phyloP scores from a whole-genome alignment of 37 sponge, comb jelly and placozoan genomes.

The Mnemiopsis leidyi region DNA sequence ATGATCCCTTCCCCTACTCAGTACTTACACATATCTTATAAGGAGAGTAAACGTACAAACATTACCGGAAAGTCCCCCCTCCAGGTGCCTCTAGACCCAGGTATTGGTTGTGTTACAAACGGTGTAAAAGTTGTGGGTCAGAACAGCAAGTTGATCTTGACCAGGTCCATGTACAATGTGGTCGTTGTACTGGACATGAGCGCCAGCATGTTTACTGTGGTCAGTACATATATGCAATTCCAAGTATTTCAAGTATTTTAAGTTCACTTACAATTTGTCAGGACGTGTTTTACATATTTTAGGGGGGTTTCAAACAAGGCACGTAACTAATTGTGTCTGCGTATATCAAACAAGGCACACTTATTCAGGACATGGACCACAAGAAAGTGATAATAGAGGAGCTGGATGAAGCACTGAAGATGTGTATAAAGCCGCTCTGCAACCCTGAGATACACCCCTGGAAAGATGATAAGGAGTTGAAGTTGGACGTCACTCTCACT shows the following conservation, averaged over 20 bases:
- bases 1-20: too few species aligned
- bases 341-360: too few species aligned
- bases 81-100: conserved; percentile 28
- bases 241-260: too few species aligned
- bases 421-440: neutral
- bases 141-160: neutral
- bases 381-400: conserved; percentile 64
- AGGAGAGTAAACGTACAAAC: too few species aligned
- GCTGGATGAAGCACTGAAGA: conserved; percentile 2
- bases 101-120: conserved; percentile 29
- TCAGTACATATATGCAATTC: neutral
- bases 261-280: too few species aligned
- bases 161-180: conserved; percentile 3
- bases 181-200: conserved; percentile 53
- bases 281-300: too few species aligned
- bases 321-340: too few species aligned
- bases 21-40: too few species aligned
- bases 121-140: neutral
- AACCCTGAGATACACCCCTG: conserved; percentile 30
- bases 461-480: conserved; percentile 17
- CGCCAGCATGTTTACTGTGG: conserved; percentile 52
- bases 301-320: too few species aligned
- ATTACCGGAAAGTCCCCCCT: too few species aligned
- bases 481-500: conserved; percentile 3
- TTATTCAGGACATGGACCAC: conserved; percentile 55